Evolutionary conservation across 1,140 invertebrate genomes (phyloP).

Genomic region (Rhyacophila brunnea): DNA sequence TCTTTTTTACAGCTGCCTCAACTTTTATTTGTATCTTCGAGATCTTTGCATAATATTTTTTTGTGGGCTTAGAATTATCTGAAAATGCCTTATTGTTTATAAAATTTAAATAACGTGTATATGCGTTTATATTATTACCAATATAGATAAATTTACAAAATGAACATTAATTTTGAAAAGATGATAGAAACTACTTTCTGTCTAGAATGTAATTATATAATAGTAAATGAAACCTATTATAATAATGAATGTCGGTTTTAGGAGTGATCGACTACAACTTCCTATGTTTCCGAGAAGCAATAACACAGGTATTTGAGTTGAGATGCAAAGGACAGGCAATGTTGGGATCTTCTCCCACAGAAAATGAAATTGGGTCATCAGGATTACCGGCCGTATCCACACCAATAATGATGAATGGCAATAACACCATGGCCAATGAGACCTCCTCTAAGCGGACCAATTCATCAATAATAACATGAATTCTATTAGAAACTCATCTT

Average conservation of each 20-base stretch:
- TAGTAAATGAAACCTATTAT: too few relatives aligned
- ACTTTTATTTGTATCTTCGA: too few relatives aligned
- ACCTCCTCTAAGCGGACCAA: conserved; percentile 15
- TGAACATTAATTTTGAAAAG: too few relatives aligned
- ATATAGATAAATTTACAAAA: too few relatives aligned
- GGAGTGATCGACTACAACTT: conserved; percentile 98
- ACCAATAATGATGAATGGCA: conserved; percentile 32
- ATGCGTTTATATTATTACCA: too few relatives aligned
- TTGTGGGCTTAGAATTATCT: too few relatives aligned
- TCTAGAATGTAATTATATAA: too few relatives aligned
- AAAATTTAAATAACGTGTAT: too few relatives aligned
- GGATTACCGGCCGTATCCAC: conserved; percentile 17
- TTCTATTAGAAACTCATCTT: background rate
- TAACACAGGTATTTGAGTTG: conserved; percentile 87
- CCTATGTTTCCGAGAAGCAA: conserved; percentile 88
- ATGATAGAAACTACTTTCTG: too few relatives aligned
- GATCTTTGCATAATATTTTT: too few relatives aligned
- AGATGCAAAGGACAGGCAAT: conserved; percentile 59
- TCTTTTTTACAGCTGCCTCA: too few relatives aligned
- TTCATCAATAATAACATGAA: conserved; percentile 23
- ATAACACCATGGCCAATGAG: conserved; percentile 8
- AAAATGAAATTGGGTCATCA: conserved; percentile 5
- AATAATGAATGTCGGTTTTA: conserved; percentile 55
- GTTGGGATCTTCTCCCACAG: conserved; percentile 1
- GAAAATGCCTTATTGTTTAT: too few relatives aligned